These are phyloP conservation scores for Megalops atlanticus DNA, from an alignment of 2,113 vertebrate species.

Conservation along the genomic window DNA sequence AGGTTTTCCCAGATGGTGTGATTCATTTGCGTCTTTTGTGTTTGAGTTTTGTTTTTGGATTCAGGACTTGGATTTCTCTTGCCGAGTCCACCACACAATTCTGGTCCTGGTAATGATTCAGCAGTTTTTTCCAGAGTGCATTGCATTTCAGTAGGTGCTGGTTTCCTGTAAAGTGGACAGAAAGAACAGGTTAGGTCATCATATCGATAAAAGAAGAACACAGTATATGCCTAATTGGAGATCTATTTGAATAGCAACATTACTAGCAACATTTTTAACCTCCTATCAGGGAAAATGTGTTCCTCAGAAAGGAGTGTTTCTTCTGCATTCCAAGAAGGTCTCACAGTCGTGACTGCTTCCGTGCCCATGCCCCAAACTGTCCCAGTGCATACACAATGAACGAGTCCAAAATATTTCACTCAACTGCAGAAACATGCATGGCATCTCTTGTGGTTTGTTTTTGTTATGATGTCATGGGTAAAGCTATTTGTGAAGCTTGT, in stretches of 20 bases:
- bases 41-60: not conserved
- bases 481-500: no score
- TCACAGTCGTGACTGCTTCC: no score
- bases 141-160: slow-evolving; percentile 64
- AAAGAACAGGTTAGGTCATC: not conserved
- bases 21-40: not conserved
- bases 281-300: no score
- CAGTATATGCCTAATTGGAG: not conserved
- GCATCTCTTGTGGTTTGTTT: no score
- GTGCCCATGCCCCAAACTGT: no score
- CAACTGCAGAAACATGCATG: no score
- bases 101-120: slow-evolving; percentile 60
- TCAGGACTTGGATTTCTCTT: slow-evolving; percentile 44
- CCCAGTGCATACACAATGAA: no score
- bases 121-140: slow-evolving; percentile 61
- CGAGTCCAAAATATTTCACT: no score
- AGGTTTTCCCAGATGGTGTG: not conserved
- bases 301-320: no score
- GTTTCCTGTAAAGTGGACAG: slow-evolving; percentile 62
- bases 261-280: no score
- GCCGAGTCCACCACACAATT: slow-evolving; percentile 40
- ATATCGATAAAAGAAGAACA: not conserved
- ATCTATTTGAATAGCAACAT: not conserved
- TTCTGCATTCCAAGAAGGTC: no score
- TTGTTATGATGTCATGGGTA: no score